Base-by-base conservation (phyloP, 2,113 vertebrate species). In the Rafetus swinhoei region DNA sequence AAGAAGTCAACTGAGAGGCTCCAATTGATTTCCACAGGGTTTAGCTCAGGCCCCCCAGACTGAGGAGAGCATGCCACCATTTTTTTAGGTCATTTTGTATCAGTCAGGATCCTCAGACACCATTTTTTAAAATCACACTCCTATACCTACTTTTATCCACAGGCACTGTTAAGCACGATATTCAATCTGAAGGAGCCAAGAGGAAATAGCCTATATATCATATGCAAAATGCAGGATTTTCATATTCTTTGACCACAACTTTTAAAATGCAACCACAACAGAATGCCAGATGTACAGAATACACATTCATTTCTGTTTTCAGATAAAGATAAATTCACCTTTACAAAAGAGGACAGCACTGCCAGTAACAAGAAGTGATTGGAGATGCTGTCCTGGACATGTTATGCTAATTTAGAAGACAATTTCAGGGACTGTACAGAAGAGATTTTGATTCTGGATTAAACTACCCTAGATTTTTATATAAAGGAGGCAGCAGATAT, bases 1-100 rank as follows among this genome's bases (percentile, higher is more conserved):
- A 84, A 55, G 52, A 0, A 74, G 32, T 10, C 32, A 79, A 19
- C 16, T 2, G 62, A 15, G 32, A 69, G 29, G 15, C 65, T 35
- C 65, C 65, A n/a, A 72, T 35, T 72, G 65, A 72, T 35, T 72
- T 72, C n/a, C 19, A 19, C 7, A 65, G 83, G 39, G 16, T 22
- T 57, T 69, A 57, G 79, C 84, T 65, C 76, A 65, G 72, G 85
- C 13, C 29, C 82, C 56, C 53, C 50, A 90, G 93, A 79, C 6
- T 0, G 0, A 86, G 88, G 54, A 8, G 1, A 79, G 19, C 24
- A 50, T 0, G 0, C 50, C 14, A 86, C 15, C 27, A 54, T 10
- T 19, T 52, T 29, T 9, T 9, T 62, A 74, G 62, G 62, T 69
- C 4, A 53, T 45, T 32, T 59, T 93, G 65, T 52, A n/a, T 29